These are phyloP conservation scores for Triplophysa tibetana DNA, from an alignment of 2,113 vertebrate genomes.

Conservation along the genomic window DNA sequence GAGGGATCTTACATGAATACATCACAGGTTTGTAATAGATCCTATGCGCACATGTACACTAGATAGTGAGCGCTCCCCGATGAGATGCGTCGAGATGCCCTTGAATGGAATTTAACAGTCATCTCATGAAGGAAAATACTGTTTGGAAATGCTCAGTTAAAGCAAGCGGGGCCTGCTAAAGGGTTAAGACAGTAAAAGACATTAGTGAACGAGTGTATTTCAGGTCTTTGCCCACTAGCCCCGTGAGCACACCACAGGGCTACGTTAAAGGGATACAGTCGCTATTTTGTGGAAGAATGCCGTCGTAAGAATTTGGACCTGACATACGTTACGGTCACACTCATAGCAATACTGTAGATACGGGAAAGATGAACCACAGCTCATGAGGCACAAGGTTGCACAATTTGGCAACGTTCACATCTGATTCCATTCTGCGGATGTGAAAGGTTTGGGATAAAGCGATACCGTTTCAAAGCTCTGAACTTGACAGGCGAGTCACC, in stretches of 20 bases:
- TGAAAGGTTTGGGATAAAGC: not conserved
- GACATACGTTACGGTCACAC: constrained; percentile 11
- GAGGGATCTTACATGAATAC: constrained; percentile 5
- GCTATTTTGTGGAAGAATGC: constrained; percentile 26
- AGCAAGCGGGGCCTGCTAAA: constrained; percentile 13
- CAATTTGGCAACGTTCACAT: not conserved
- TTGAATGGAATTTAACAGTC: constrained; percentile 33
- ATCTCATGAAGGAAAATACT: constrained; percentile 27
- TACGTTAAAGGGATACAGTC: constrained; percentile 52
- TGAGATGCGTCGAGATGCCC: constrained; percentile 46
- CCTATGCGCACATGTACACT: constrained; percentile 12
- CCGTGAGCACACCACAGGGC: not conserved
- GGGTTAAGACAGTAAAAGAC: constrained; percentile 13
- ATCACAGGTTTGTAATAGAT: constrained; percentile 27
- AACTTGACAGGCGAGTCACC: not conserved
- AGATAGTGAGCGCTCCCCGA: constrained; percentile 25
- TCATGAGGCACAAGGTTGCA: constrained; percentile 16
- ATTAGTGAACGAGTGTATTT: constrained; percentile 6
- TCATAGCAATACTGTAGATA: constrained; percentile 26
- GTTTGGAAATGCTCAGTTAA: constrained; percentile 23
- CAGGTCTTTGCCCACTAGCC: not conserved
- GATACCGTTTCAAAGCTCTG: not conserved
- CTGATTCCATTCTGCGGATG: not conserved
- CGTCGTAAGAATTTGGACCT: not conserved
- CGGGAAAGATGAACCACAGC: not conserved